Evolutionary conservation across 2,797 vertebrate genomes (phyloP).

Genomic region (Oreochromis grahami): DNA sequence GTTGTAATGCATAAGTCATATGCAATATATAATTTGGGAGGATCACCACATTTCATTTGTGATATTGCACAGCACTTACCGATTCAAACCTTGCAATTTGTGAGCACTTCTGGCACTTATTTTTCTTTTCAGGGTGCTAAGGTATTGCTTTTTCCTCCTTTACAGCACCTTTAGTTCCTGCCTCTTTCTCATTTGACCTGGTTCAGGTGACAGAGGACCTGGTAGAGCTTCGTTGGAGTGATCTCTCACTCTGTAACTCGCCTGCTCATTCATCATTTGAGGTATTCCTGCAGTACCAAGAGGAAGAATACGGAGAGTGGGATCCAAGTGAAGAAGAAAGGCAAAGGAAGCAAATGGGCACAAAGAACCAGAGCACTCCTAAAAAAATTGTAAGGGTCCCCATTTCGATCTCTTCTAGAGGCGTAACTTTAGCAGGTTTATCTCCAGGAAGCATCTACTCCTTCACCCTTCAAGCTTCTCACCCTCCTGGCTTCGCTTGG

Average conservation of each 20-base stretch:
- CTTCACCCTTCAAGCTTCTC: slow-evolving; percentile 77
- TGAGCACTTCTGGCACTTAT: neutral
- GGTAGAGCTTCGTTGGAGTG: slow-evolving; percentile 75
- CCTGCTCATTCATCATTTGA: slow-evolving; percentile 47
- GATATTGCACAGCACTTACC: neutral
- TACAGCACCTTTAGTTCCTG: slow-evolving; percentile 67
- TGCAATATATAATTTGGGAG: neutral
- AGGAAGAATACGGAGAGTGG: slow-evolving; percentile 13
- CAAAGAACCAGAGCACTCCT: neutral
- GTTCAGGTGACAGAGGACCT: slow-evolving; percentile 75
- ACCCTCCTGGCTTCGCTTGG: slow-evolving; percentile 66
- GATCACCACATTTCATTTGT: neutral
- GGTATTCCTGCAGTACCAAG: slow-evolving; percentile 76
- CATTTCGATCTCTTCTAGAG: slow-evolving; percentile 44
- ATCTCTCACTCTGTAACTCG: slow-evolving; percentile 55
- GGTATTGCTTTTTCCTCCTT: neutral
- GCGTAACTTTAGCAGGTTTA: slow-evolving; percentile 70
- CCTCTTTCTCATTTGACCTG: slow-evolving; percentile 70
- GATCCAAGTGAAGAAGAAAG: neutral
- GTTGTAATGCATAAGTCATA: neutral
- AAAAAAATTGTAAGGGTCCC: slow-evolving; percentile 42
- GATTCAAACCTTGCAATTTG: neutral
- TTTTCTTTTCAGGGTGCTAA: neutral
- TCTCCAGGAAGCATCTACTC: slow-evolving; percentile 80
- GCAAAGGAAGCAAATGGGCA: neutral